Evolutionary conservation across 2,888 invertebrate species (phyloP).

Genomic region (Campoletis raptor): DNA sequence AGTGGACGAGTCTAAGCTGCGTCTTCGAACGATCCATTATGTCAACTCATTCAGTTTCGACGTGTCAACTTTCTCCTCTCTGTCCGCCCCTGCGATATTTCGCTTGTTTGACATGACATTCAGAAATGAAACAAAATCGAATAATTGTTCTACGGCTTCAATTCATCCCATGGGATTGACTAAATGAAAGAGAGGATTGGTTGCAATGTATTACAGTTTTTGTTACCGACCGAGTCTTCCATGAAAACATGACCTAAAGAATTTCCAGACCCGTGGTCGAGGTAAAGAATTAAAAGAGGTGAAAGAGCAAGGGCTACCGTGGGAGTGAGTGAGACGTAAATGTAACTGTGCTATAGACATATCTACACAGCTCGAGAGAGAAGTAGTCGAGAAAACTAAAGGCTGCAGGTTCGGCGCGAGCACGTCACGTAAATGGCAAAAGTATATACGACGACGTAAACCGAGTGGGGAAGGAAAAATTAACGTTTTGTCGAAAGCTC

Average conservation of each 20-base stretch:
- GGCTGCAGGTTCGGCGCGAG: conserved; percentile 65
- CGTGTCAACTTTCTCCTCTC: background rate
- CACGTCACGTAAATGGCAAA: conserved; percentile 80
- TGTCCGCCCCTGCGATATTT: no score
- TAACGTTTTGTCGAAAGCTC: conserved; percentile 62
- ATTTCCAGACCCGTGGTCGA: background rate
- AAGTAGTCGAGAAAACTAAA: conserved; percentile 58
- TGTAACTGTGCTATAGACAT: conserved; percentile 29
- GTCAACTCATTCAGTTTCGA: background rate
- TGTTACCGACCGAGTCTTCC: conserved; percentile 20
- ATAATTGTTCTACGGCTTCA: no score
- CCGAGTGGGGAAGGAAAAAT: conserved; percentile 66
- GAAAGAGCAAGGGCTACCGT: background rate
- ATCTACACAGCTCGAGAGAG: conserved; percentile 28
- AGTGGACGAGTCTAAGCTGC: background rate
- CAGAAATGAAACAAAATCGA: no score
- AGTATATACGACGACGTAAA: conserved; percentile 70
- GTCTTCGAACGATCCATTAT: background rate
- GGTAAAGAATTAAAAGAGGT: conserved; percentile 18
- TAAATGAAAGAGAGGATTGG: background rate
- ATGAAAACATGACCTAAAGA: conserved; percentile 19
- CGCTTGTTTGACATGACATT: no score
- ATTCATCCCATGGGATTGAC: no score
- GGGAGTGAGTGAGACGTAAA: conserved; percentile 8
- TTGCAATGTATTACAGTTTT: background rate